Evolutionary conservation across 2,888 invertebrate genomes (phyloP), one percentile per base, ranked within the genome.

Genomic region (Leptogaster cylindrica): DNA sequence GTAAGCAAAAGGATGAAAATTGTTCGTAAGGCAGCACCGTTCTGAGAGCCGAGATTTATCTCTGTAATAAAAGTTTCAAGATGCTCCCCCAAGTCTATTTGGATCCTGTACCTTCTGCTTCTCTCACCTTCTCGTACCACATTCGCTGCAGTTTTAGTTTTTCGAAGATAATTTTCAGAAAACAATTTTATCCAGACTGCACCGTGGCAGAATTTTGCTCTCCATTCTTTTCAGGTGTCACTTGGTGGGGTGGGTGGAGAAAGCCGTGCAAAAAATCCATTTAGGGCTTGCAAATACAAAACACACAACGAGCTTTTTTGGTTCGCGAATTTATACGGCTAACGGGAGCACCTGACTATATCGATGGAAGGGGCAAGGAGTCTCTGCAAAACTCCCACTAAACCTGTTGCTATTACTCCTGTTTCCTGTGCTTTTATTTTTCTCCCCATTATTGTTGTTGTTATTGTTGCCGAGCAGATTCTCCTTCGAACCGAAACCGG

Each of bases 361-460:
- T n/a, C n/a, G n/a, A n/a, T n/a, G n/a, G n/a, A n/a, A n/a, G n/a
- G n/a, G n/a, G n/a, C n/a, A n/a, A n/a, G 14, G 27, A 31, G 52
- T 5, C 18, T 14, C 7, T 6, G 31, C 10, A 14, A 5, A 18
- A 16, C 8, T 18, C 18, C 52, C 33, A 16, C 8, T 20, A 31
- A 52, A 52, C 52, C 33, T 52, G 52, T 52, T 52, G 52, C 52
- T 52, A 52, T 52, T 52, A 16, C 33, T 33, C n/a, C 3, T 31
- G 33, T n/a, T n/a, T n/a, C n/a, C n/a, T n/a, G 18, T 12, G 48
- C 10, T 23, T 7, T 3, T 36, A 3, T 36, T 36, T 12, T 36
- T 12, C 4, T 14, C n/a, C 3, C 14, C 14, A 8, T 8, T 3
- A 36, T 20, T 48, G 48, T 52, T 16, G 27, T 52, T 28, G 18